phyloP scores from a whole-genome alignment of 2,797 vertebrate species.

The Crenichthys baileyi region DNA sequence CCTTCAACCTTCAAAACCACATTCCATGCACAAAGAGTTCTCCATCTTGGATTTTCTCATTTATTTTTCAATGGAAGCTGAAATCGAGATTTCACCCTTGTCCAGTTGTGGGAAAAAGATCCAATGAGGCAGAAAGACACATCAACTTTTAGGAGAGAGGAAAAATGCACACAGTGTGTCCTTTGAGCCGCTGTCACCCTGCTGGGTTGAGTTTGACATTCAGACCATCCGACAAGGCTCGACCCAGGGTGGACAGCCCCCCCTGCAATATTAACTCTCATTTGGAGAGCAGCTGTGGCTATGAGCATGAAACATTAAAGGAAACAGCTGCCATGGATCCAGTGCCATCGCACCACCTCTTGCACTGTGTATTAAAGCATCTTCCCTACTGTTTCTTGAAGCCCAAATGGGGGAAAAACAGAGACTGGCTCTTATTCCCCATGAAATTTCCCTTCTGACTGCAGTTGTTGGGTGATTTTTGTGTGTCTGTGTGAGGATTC shows the following conservation, averaged over 20 bases:
- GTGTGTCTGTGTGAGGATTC: constrained; percentile 33
- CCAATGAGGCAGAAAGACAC: constrained; percentile 67
- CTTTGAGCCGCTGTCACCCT: constrained; percentile 82
- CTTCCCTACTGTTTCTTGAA: constrained; percentile 63
- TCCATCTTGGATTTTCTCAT: constrained; percentile 33
- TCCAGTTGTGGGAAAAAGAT: constrained; percentile 54
- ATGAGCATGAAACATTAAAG: constrained; percentile 99
- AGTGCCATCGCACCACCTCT: constrained; percentile 85
- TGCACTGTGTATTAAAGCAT: constrained; percentile 83
- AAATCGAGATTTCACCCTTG: constrained; percentile 64
- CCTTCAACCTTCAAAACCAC: not conserved
- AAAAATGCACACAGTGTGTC: constrained; percentile 55
- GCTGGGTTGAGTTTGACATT: constrained; percentile 88
- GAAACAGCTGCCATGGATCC: constrained; percentile 98
- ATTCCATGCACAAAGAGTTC: constrained; percentile 13
- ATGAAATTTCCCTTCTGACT: constrained; percentile 31
- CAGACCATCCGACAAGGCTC: constrained; percentile 91
- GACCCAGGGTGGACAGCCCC: constrained; percentile 77
- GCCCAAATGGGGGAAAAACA: constrained; percentile 44
- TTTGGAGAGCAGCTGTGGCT: constrained; percentile 98
- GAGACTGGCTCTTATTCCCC: constrained; percentile 56
- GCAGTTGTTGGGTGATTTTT: constrained; percentile 17
- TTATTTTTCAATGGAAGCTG: constrained; percentile 60
- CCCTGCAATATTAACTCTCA: constrained; percentile 98
- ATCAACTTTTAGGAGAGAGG: constrained; percentile 53